A percentile compares a stretch with the other conserved stretches of the same genome.
Evolutionary conservation across 1,140 invertebrate genomes (phyloP).

Genomic region (Bicyclus anynana): DNA sequence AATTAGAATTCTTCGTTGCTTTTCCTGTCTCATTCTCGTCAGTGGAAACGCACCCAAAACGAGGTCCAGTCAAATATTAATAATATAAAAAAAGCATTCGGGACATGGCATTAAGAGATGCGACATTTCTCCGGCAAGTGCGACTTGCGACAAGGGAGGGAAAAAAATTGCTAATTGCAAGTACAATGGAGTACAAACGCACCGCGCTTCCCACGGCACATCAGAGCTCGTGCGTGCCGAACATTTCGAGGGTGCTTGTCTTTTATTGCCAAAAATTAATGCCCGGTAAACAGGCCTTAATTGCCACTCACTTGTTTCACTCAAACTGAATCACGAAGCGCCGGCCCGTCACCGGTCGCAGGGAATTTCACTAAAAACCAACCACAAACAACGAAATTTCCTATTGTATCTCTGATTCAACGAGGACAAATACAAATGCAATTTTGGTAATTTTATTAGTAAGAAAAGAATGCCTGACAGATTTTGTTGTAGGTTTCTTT

Average conservation of each 20-base stretch:
- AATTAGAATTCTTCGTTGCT: no score
- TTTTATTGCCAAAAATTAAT: slow-evolving; percentile 77
- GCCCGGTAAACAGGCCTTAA: slow-evolving; percentile 70
- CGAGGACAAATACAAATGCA: no score
- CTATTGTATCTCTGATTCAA: slow-evolving; percentile 6
- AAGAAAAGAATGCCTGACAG: no score
- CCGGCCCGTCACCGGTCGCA: slow-evolving; percentile 1
- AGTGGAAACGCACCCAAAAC: background rate
- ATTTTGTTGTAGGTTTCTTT: no score
- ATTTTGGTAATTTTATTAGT: no score
- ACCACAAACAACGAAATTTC: background rate
- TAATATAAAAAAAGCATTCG: slow-evolving; percentile 60
- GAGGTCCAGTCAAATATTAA: slow-evolving; percentile 44
- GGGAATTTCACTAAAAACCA: slow-evolving; percentile 7
- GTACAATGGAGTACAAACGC: slow-evolving; percentile 68
- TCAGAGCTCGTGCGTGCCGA: slow-evolving; percentile 54
- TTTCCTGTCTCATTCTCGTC: background rate
- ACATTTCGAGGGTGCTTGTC: slow-evolving; percentile 62
- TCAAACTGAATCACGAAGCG: slow-evolving; percentile 20
- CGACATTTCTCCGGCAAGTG: slow-evolving; percentile 63
- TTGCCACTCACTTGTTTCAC: slow-evolving; percentile 33
- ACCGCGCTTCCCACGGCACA: slow-evolving; percentile 71
- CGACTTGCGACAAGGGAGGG: slow-evolving; percentile 41
- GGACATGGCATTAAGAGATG: slow-evolving; percentile 55
- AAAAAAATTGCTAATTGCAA: slow-evolving; percentile 71